A percentile compares a stretch with the other conserved stretches of the same genome.
phyloP scores from a whole-genome alignment of 2,888 invertebrate genomes.

The Asteroscopus sphinx region DNA sequence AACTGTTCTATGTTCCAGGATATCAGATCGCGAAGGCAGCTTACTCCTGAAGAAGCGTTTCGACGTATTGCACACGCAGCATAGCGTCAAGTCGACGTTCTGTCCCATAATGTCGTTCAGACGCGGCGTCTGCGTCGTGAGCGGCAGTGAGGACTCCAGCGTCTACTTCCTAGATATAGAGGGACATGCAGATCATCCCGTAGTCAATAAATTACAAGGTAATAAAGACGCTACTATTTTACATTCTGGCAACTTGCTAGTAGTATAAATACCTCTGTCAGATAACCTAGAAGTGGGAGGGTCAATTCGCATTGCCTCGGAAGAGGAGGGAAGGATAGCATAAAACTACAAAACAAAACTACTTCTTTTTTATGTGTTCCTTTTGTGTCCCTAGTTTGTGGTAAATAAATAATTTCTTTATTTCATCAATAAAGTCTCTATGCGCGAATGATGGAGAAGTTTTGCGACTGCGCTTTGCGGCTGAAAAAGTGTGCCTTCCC shows the following conservation, averaged over 20 bases:
- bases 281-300: too few relatives aligned
- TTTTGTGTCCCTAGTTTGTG: too few relatives aligned
- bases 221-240: neutral
- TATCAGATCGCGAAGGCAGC: conserved; percentile 92
- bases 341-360: too few relatives aligned
- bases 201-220: conserved; percentile 91
- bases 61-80: conserved; percentile 90
- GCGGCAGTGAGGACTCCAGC: conserved; percentile 94
- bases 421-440: too few relatives aligned
- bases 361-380: too few relatives aligned
- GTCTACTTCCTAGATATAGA: conserved; percentile 95
- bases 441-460: too few relatives aligned
- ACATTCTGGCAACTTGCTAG: too few relatives aligned
- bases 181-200: conserved; percentile 86
- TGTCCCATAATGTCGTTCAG: conserved; percentile 96
- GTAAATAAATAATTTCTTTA: too few relatives aligned
- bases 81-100: conserved; percentile 93
- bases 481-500: too few relatives aligned
- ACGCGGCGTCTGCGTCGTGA: conserved; percentile 94
- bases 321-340: too few relatives aligned
- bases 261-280: neutral
- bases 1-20: conserved; percentile 74
- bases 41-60: conserved; percentile 92
- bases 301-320: too few relatives aligned
- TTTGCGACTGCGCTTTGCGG: too few relatives aligned